phyloP scores from a whole-genome alignment of 2,113 vertebrate species.

The Rhipidura dahli region DNA sequence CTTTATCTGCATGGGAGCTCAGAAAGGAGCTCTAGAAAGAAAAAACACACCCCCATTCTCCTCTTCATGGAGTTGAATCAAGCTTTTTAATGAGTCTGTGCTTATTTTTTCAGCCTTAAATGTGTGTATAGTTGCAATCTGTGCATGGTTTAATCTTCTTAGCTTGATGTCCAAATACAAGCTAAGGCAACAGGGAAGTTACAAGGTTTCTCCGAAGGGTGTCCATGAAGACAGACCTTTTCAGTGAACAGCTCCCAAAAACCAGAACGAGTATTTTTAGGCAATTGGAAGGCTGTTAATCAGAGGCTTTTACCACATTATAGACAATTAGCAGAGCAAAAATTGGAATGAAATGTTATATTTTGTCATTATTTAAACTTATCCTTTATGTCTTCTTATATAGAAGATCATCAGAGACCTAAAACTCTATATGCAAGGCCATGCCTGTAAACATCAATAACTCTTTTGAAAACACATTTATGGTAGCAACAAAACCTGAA shows the following conservation, averaged over 20 bases:
- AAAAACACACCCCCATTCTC: not conserved
- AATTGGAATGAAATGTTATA: not conserved
- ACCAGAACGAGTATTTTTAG: not conserved
- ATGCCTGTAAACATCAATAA: not conserved
- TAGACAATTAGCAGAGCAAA: not conserved
- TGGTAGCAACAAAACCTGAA: not conserved
- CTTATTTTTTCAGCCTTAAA: not conserved
- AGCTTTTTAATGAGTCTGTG: not conserved
- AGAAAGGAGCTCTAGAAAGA: not conserved
- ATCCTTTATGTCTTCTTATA: not conserved
- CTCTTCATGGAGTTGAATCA: not conserved
- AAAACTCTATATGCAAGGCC: not conserved
- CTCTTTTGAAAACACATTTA: not conserved
- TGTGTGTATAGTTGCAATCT: not conserved
- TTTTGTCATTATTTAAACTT: not conserved
- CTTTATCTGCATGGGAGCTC: conserved; percentile 29
- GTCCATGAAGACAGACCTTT: not conserved
- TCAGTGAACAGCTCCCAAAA: not conserved
- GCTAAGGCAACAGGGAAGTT: not conserved
- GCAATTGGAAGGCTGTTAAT: not conserved
- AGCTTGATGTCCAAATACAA: not conserved
- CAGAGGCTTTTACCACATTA: not conserved
- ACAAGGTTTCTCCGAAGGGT: not conserved
- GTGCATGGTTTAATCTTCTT: not conserved
- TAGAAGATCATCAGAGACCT: not conserved